Evolutionary conservation across 2,797 vertebrate genomes (phyloP).

Genomic region (Artibeus jamaicensis): DNA sequence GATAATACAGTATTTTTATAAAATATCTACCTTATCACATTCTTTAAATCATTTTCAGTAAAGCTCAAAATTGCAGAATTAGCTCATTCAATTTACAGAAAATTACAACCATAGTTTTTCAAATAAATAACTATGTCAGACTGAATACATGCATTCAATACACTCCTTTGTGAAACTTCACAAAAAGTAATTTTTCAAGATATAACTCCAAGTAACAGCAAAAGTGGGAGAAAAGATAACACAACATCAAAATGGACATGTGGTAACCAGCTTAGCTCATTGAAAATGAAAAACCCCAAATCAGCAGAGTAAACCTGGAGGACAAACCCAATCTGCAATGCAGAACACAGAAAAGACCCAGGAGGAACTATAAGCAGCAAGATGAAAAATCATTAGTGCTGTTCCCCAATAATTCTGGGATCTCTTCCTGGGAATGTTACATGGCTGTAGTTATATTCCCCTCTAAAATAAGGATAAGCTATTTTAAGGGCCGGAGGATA

Average conservation of each 20-base stretch:
- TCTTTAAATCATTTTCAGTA: conserved; percentile 30
- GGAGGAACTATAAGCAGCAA: neutral
- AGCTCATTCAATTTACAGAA: neutral
- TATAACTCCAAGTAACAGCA: neutral
- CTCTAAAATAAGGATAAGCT: neutral
- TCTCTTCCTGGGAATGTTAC: neutral
- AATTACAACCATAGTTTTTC: neutral
- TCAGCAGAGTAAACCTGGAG: neutral
- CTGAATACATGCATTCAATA: neutral
- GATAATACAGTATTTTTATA: neutral
- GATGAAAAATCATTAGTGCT: neutral
- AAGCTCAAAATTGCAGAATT: neutral
- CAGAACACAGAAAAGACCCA: neutral
- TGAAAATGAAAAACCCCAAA: neutral
- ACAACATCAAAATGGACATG: neutral
- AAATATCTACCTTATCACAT: neutral
- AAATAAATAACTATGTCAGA: neutral
- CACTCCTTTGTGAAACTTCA: neutral
- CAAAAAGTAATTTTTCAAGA: neutral
- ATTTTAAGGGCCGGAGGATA: neutral
- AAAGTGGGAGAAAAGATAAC: neutral
- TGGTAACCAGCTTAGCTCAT: neutral
- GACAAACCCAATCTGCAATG: neutral
- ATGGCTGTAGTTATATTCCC: neutral
- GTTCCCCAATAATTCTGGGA: neutral